Percentiles rank a stretch among this genome's conserved stretches.
Conservation (phyloP, 2,888 invertebrate species). For the Conops quadrifasciatus region DNA sequence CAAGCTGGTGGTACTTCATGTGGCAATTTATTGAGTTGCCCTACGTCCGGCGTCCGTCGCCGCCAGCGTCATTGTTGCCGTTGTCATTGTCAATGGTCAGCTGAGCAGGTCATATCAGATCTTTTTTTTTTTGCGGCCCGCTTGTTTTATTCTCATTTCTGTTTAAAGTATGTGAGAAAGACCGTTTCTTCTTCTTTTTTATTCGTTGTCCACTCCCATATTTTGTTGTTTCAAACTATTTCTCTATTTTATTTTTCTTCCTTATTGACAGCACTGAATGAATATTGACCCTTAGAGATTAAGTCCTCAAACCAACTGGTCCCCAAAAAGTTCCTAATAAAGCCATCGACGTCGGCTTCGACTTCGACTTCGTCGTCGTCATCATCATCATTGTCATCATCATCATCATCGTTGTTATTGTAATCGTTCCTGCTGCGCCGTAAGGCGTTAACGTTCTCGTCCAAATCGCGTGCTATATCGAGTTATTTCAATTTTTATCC, state of each 20-base stretch:
- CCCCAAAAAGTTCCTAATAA: slow-evolving; percentile 26
- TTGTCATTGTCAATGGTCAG: slow-evolving; percentile 15
- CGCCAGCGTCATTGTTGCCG: too few relatives aligned
- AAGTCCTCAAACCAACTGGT: background rate
- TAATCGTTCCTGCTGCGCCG: background rate
- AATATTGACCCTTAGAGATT: background rate
- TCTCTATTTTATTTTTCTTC: too few relatives aligned
- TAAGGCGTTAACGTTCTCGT: slow-evolving; percentile 22
- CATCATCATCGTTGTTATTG: background rate
- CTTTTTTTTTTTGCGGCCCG: background rate
- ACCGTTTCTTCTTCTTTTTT: background rate
- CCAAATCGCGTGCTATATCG: slow-evolving; percentile 22
- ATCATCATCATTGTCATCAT: too few relatives aligned
- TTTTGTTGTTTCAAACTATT: background rate
- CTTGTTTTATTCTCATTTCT: background rate
- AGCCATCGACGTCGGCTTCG: slow-evolving; percentile 8
- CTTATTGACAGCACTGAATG: background rate
- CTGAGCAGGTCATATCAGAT: slow-evolving; percentile 27
- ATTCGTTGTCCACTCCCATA: slow-evolving; percentile 1
- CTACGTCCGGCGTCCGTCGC: too few relatives aligned
- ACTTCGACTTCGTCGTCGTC: too few relatives aligned
- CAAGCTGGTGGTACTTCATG: slow-evolving; percentile 13
- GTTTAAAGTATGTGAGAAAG: too few relatives aligned
- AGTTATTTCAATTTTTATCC: slow-evolving; percentile 24
- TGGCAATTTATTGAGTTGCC: slow-evolving; percentile 2